Evolutionary conservation across 2,113 vertebrate species (phyloP), one percentile per base, ranked within the genome.

Genomic region (Macquaria australasica): DNA sequence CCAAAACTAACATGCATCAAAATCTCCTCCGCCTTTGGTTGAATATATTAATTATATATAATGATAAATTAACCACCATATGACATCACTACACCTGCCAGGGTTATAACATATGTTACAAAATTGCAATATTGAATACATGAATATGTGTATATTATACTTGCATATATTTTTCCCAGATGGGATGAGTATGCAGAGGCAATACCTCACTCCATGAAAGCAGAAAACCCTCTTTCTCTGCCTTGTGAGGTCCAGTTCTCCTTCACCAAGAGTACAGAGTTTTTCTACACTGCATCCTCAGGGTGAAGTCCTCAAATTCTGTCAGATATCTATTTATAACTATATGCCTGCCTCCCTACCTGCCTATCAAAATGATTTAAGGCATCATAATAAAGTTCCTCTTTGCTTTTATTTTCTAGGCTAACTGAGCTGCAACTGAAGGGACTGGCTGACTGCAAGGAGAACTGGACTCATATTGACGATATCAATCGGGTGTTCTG

Each of bases 241-340:
- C 92, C 94, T 0, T 4, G 23, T 86, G 92, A 93, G 60, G 79
- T 92, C 72, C 83, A 43, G 2, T 95, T 94, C 73, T 94, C 94
- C 73, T 93, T 91, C 51, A 91, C 87, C 79, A 94, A 94, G 73
- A 2, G 16, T 0, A 53, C 78, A 3, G 83, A 94, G 85, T 90
- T 94, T 67, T 0, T 20, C 8, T 83, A 12, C 55, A 93, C 84
- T 0, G 58, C 64, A 25, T 0, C n/a, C 1, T 3, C 78, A 20
- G 93, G 69, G 93, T 93, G 18, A 90, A 21, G 15, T 63, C 50
- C 43, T 72, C 14, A 20, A 20, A 56, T 48, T 66, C 9, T 39
- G 1, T 50, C 18, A 56, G 2, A 68, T 41, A 25, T 41, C 11
- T 23, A 50, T 39, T 5, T 48, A 20, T 34, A 5, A 28, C 18